Conservation (phyloP, 2,888 invertebrate species). For the Hyposoter didymator region DNA sequence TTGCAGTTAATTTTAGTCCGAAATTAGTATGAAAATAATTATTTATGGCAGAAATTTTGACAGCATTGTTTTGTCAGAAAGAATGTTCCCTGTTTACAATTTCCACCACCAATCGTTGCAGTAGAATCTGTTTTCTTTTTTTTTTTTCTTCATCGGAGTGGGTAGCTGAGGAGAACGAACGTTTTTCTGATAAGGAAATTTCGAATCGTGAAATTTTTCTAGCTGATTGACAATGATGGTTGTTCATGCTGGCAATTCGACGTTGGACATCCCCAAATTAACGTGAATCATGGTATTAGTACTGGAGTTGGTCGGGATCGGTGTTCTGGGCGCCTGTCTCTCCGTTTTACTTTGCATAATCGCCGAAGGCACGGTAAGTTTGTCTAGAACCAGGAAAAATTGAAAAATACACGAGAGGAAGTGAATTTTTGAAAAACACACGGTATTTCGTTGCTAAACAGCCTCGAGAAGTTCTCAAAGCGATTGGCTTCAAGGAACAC, state of each 20-base stretch:
- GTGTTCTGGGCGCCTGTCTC: conserved; percentile 58
- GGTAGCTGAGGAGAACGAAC: not conserved
- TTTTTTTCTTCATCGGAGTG: not conserved
- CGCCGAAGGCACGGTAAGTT: conserved; percentile 57
- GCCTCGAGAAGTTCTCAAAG: conserved; percentile 32
- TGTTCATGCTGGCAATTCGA: not conserved
- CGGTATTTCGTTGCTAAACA: conserved; percentile 13
- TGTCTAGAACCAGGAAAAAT: not conserved
- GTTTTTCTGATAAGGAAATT: not conserved
- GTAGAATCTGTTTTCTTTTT: not conserved
- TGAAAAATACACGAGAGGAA: not conserved
- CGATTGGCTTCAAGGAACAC: conserved; percentile 20
- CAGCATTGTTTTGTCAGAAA: conserved; percentile 20
- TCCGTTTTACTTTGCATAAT: conserved; percentile 59
- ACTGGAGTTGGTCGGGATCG: conserved; percentile 59
- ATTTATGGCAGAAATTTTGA: conserved; percentile 26
- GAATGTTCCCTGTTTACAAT: not conserved
- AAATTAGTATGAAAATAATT: not conserved
- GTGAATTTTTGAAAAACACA: not conserved
- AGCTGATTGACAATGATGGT: conserved; percentile 7
- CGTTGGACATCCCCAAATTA: not conserved
- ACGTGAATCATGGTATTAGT: conserved; percentile 51
- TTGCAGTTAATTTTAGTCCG: conserved; percentile 17
- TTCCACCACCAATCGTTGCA: conserved; percentile 8
- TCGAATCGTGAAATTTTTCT: conserved; percentile 10